Evolutionary conservation across 2,888 invertebrate genomes (phyloP).

Genomic region (Apamea epomidion): DNA sequence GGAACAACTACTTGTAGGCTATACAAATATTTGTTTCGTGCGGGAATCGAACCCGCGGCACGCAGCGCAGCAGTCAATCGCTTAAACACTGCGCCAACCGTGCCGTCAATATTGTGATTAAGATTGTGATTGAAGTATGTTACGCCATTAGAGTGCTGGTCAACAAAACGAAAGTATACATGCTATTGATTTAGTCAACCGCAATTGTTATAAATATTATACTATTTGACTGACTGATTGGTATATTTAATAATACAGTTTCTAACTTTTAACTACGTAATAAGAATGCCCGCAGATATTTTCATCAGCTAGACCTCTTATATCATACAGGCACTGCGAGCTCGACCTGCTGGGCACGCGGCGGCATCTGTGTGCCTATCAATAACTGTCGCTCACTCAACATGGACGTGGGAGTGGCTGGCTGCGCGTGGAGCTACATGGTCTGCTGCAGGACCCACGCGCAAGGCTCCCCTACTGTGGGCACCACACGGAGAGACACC

Average conservation of each 20-base stretch:
- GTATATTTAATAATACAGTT: not conserved
- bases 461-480: constrained; percentile 64
- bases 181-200: no score
- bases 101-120: no score
- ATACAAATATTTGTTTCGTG: no score
- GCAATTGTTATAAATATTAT: no score
- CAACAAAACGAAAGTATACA: not conserved
- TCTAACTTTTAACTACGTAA: not conserved
- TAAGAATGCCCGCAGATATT: not conserved
- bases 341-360: constrained; percentile 80
- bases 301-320: constrained; percentile 6
- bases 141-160: not conserved
- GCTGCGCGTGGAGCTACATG: constrained; percentile 71
- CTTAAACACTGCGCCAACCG: no score
- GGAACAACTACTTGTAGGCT: no score
- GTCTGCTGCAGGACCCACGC: constrained; percentile 76
- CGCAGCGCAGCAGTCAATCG: no score
- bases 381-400: constrained; percentile 66
- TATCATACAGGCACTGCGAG: constrained; percentile 67
- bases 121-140: not conserved
- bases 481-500: constrained; percentile 40
- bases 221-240: no score
- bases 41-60: no score
- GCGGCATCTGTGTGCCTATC: constrained; percentile 76
- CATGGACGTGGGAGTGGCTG: constrained; percentile 73